Conservation (phyloP, 2,888 invertebrate species). For the Melanargia galathea region DNA sequence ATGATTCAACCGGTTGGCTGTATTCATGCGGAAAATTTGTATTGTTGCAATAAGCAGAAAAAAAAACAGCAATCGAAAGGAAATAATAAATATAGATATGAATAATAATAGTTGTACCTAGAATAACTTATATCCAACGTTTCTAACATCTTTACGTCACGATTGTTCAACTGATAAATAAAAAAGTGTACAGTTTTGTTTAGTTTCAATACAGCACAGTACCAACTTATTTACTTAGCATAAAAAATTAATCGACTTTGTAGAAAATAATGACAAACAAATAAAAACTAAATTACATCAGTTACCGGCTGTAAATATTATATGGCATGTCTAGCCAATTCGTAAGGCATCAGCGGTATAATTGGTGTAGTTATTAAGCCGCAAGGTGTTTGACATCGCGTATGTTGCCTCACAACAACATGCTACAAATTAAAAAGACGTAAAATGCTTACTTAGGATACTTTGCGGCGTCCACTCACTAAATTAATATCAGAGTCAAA, state of each 20-base stretch:
- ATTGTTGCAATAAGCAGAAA: background rate
- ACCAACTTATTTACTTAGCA: no score
- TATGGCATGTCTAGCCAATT: slow-evolving; percentile 38
- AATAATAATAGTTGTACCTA: background rate
- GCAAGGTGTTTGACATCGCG: slow-evolving; percentile 65
- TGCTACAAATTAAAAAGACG: slow-evolving; percentile 1
- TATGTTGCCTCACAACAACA: slow-evolving; percentile 22
- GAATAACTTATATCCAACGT: background rate
- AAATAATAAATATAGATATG: background rate
- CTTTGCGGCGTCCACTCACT: no score
- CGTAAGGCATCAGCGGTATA: slow-evolving; percentile 49
- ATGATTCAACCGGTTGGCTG: background rate
- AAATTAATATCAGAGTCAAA: no score
- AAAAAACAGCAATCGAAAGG: background rate
- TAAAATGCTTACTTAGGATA: background rate
- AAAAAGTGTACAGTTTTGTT: no score
- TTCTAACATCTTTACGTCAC: no score
- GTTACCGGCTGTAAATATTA: background rate
- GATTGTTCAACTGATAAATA: no score
- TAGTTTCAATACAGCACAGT: no score
- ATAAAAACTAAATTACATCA: no score
- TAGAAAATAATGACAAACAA: no score
- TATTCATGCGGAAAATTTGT: background rate
- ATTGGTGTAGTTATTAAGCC: slow-evolving; percentile 60
- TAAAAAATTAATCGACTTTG: no score